Conservation (phyloP, 2,113 vertebrate species). For the Pangasianodon hypophthalmus region DNA sequence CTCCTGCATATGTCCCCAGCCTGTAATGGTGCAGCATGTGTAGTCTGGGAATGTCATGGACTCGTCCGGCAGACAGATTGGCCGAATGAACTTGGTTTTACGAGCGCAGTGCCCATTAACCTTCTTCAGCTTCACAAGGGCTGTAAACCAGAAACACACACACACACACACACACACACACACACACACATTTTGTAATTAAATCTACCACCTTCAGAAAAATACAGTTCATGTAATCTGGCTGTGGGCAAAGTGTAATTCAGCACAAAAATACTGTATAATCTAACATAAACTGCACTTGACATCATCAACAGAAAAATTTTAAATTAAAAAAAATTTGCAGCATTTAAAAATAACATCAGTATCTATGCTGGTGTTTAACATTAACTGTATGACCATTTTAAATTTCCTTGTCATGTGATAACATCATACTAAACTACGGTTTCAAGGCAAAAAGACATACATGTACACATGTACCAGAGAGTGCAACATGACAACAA, state of each 20-base stretch:
- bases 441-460: no score
- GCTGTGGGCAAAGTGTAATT: background rate
- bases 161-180: slow-evolving; percentile 20
- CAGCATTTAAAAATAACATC: no score
- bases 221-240: background rate
- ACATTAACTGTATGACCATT: no score
- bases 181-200: background rate
- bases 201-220: background rate
- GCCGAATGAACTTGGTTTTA: slow-evolving; percentile 84
- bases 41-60: slow-evolving; percentile 70
- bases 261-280: background rate
- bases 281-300: background rate
- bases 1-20: slow-evolving; percentile 88
- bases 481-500: no score
- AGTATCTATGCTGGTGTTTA: no score
- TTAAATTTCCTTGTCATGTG: no score
- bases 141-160: slow-evolving; percentile 65
- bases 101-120: slow-evolving; percentile 78
- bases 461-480: no score
- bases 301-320: no score
- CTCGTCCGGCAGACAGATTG: slow-evolving; percentile 86
- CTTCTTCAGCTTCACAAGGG: slow-evolving; percentile 88
- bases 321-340: no score
- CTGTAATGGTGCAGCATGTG: slow-evolving; percentile 85
- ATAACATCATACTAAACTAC: no score